These are phyloP conservation scores for Eustalomyia histrio DNA, from an alignment of 2,888 invertebrate species.

Conservation along the genomic window DNA sequence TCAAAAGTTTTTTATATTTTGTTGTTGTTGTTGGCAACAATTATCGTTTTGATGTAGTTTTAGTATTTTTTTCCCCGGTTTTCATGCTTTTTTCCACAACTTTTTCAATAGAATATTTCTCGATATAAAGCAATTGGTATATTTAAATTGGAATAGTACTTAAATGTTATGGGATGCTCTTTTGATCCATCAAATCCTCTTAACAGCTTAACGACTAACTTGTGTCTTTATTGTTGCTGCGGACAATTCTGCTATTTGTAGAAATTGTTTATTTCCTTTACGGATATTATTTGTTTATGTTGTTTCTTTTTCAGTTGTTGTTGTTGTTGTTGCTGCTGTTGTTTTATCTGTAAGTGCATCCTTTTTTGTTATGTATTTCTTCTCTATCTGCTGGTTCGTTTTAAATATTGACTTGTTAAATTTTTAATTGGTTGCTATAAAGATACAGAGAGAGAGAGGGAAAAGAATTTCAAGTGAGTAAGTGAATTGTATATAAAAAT, in stretches of 20 bases:
- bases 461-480: slow-evolving; percentile 10
- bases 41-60: not conserved
- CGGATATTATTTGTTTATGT: slow-evolving; percentile 55
- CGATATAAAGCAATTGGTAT: slow-evolving; percentile 53
- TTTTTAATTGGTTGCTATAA: slow-evolving; percentile 64
- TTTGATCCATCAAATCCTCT: slow-evolving; percentile 66
- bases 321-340: slow-evolving; percentile 19
- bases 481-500: not conserved
- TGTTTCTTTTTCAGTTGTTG: slow-evolving; percentile 28
- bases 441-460: slow-evolving; percentile 21
- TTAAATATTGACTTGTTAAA: slow-evolving; percentile 54
- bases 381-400: slow-evolving; percentile 27
- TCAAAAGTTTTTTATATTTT: not conserved
- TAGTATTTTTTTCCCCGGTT: not conserved
- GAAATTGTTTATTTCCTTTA: slow-evolving; percentile 63
- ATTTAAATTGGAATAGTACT: slow-evolving; percentile 9
- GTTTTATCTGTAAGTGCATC: slow-evolving; percentile 33
- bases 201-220: slow-evolving; percentile 72
- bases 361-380: slow-evolving; percentile 24
- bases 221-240: slow-evolving; percentile 64
- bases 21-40: not conserved
- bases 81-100: not conserved
- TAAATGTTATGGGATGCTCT: slow-evolving; percentile 38
- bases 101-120: not conserved
- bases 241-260: slow-evolving; percentile 38